phyloP scores from a whole-genome alignment of 2,888 invertebrate species.

The Glyphotaelius pellucidus region DNA sequence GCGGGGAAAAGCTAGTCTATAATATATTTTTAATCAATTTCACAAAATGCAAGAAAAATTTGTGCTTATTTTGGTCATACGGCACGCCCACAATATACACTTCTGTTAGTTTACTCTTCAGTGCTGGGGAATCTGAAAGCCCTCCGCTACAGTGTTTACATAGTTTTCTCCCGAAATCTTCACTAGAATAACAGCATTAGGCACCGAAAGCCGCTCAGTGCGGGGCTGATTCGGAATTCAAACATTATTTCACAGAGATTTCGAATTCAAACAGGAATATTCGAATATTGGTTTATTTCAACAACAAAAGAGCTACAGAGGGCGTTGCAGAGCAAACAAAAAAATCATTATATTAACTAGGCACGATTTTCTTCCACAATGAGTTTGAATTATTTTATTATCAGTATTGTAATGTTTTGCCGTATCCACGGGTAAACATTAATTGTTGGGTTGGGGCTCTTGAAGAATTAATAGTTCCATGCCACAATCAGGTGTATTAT shows the following conservation, averaged over 20 bases:
- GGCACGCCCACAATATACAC: neutral
- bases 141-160: constrained; percentile 62
- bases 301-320: neutral
- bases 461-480: no score
- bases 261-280: constrained; percentile 42
- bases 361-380: neutral
- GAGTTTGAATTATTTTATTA: no score
- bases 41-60: neutral
- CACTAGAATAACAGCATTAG: constrained; percentile 65
- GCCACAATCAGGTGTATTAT: no score
- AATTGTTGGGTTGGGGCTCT: no score
- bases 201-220: constrained; percentile 36
- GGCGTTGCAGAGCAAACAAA: neutral
- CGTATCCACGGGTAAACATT: no score
- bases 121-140: constrained; percentile 4
- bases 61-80: neutral
- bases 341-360: neutral
- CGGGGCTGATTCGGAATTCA: constrained; percentile 44
- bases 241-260: constrained; percentile 48
- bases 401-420: no score
- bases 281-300: constrained; percentile 20
- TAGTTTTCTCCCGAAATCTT: constrained; percentile 65
- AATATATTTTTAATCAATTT: neutral
- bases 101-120: neutral
- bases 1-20: no score